phyloP scores from a whole-genome alignment of 2,888 invertebrate genomes.

The Rosalia funebris region DNA sequence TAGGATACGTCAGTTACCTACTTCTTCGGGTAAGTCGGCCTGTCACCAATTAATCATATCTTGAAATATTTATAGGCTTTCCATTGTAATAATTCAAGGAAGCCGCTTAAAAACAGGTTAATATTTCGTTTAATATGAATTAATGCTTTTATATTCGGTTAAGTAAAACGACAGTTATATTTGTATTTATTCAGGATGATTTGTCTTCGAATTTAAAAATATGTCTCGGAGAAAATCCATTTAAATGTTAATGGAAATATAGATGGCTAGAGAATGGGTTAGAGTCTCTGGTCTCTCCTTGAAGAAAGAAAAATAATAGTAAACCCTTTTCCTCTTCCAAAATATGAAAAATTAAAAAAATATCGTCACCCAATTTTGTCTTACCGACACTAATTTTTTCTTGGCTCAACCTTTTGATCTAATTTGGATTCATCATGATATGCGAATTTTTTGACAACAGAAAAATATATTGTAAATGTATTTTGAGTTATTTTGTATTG shows the following conservation, averaged over 20 bases:
- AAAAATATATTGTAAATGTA: too few relatives aligned
- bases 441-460: too few relatives aligned
- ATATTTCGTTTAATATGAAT: conserved; percentile 15
- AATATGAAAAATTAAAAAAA: too few relatives aligned
- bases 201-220: neutral
- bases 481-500: too few relatives aligned
- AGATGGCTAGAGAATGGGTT: too few relatives aligned
- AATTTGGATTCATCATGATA: too few relatives aligned
- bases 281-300: too few relatives aligned
- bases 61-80: conserved; percentile 1
- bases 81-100: conserved; percentile 4
- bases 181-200: neutral
- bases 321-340: too few relatives aligned
- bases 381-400: too few relatives aligned
- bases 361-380: too few relatives aligned
- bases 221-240: neutral
- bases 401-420: too few relatives aligned
- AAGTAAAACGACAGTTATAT: conserved; percentile 1
- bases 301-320: too few relatives aligned
- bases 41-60: conserved; percentile 1
- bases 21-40: neutral
- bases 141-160: conserved; percentile 8
- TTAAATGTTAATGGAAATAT: neutral
- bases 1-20: neutral
- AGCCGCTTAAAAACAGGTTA: conserved; percentile 9